Evolutionary conservation across 2,888 invertebrate genomes (phyloP).

Genomic region (Argyra leucocephala): DNA sequence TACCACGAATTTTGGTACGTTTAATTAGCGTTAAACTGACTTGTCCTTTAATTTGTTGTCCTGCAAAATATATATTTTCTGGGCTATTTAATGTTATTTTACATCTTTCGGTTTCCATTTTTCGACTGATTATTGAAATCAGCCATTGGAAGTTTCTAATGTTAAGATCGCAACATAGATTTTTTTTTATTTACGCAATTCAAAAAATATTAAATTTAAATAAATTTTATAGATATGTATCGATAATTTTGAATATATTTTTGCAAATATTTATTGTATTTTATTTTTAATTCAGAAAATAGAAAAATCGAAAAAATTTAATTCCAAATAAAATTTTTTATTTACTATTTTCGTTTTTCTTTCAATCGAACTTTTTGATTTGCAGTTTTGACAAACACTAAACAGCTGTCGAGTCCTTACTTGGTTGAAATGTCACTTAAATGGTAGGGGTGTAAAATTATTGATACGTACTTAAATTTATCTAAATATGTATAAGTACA

Average conservation of each 20-base stretch:
- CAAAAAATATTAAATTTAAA: too few relatives aligned
- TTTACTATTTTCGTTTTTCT: background rate
- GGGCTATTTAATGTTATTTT: slow-evolving; percentile 40
- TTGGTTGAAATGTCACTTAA: too few relatives aligned
- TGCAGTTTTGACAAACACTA: background rate
- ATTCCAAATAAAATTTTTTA: background rate
- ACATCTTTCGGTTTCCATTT: slow-evolving; percentile 39
- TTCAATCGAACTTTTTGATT: background rate
- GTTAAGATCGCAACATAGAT: background rate
- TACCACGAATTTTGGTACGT: slow-evolving; percentile 41
- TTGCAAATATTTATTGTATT: background rate
- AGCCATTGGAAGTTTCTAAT: background rate
- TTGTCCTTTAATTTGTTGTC: slow-evolving; percentile 38
- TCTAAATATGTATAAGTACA: too few relatives aligned
- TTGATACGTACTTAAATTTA: too few relatives aligned
- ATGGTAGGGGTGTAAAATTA: too few relatives aligned
- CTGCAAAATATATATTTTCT: slow-evolving; percentile 37
- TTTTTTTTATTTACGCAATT: background rate
- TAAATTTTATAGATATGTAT: too few relatives aligned
- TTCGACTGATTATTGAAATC: slow-evolving; percentile 8
- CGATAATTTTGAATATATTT: too few relatives aligned
- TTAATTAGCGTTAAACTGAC: slow-evolving; percentile 39
- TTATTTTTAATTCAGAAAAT: background rate
- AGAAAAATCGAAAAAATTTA: background rate
- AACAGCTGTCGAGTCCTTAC: background rate